phyloP scores from a whole-genome alignment of 2,888 invertebrate genomes.

The Thymelicus acteon region DNA sequence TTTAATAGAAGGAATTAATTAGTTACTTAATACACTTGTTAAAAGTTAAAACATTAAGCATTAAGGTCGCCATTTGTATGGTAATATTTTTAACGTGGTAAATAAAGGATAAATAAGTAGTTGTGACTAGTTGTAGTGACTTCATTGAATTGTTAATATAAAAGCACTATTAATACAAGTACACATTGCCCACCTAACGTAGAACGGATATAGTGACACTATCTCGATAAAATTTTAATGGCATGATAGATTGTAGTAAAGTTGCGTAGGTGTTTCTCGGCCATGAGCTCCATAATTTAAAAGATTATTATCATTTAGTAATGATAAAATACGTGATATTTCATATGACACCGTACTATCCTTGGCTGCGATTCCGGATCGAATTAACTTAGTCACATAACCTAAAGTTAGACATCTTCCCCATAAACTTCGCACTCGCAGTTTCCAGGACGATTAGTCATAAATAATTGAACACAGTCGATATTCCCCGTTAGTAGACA shows the following conservation, averaged over 20 bases:
- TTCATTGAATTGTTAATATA: no score
- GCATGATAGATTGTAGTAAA: constrained; percentile 27
- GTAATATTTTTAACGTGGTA: no score
- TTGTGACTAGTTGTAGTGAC: no score
- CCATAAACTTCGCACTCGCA: constrained; percentile 58
- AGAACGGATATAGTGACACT: constrained; percentile 20
- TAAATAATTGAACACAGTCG: constrained; percentile 76
- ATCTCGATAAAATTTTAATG: constrained; percentile 31
- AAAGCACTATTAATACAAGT: not conserved
- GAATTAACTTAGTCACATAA: constrained; percentile 26
- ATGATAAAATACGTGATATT: constrained; percentile 4
- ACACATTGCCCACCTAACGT: not conserved
- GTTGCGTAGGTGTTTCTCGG: constrained; percentile 26
- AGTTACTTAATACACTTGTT: no score
- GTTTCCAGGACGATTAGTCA: constrained; percentile 71
- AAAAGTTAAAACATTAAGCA: no score
- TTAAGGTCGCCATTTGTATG: no score
- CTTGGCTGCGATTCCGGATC: constrained; percentile 12
- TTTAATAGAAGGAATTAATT: no score
- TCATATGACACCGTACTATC: constrained; percentile 19
- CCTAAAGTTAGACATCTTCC: constrained; percentile 33
- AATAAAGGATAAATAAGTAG: no score
- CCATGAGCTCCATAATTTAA: constrained; percentile 21
- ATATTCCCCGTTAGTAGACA: constrained; percentile 75
- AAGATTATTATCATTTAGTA: constrained; percentile 8